These are phyloP conservation scores for Galeopsomyia nigrocyanea DNA, from an alignment of 2,888 invertebrate species.

Conservation along the genomic window DNA sequence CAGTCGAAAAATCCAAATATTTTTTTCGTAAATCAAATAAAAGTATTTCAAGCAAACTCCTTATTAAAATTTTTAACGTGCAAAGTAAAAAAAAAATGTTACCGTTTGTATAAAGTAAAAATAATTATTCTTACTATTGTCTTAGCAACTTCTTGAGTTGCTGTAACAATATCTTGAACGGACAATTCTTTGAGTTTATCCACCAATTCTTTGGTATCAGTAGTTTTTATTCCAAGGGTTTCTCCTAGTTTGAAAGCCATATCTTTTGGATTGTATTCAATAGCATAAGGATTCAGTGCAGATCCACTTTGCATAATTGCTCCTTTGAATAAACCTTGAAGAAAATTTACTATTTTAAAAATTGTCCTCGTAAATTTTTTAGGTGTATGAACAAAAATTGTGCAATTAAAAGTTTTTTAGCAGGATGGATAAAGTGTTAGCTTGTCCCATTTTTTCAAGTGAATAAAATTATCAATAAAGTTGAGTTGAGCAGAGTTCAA, in stretches of 20 bases:
- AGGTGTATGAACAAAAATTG: neutral
- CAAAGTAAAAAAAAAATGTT: too few relatives aligned
- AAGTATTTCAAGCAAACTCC: too few relatives aligned
- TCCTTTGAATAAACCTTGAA: slow-evolving; percentile 59
- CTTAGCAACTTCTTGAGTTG: slow-evolving; percentile 50
- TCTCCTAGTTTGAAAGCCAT: slow-evolving; percentile 62
- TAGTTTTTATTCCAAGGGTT: slow-evolving; percentile 58
- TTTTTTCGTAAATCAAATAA: too few relatives aligned
- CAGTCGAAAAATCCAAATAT: too few relatives aligned
- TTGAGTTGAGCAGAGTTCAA: too few relatives aligned
- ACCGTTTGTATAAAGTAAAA: too few relatives aligned
- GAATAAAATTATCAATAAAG: too few relatives aligned
- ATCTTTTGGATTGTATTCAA: slow-evolving; percentile 55
- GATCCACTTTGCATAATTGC: slow-evolving; percentile 63
- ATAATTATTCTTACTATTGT: slow-evolving; percentile 45
- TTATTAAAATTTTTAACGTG: too few relatives aligned
- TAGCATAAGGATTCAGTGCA: slow-evolving; percentile 55
- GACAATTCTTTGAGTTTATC: slow-evolving; percentile 54
- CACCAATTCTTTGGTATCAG: slow-evolving; percentile 58
- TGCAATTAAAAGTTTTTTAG: too few relatives aligned
- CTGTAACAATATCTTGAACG: slow-evolving; percentile 50
- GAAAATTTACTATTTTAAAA: neutral
- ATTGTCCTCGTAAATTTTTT: neutral
- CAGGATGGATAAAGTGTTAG: too few relatives aligned
- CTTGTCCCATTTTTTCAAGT: too few relatives aligned